A percentile compares a stretch with the other conserved stretches of the same genome.
phyloP scores from a whole-genome alignment of 2,113 vertebrate genomes.

The Xyliphius kryptos region DNA sequence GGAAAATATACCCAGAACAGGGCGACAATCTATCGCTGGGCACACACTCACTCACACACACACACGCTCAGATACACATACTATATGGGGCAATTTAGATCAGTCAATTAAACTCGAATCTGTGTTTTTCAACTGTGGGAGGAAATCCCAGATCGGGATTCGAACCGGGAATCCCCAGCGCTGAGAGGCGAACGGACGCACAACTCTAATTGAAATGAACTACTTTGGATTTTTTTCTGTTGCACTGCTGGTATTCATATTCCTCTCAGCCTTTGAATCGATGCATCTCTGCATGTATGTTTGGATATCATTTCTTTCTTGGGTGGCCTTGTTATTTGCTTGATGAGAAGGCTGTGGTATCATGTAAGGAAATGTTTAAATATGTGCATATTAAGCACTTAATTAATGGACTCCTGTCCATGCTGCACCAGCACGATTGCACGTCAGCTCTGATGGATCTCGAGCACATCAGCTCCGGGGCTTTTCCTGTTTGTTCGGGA shows the following conservation, averaged over 20 bases:
- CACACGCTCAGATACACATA: no score
- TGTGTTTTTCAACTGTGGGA: no score
- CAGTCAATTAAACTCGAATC: no score
- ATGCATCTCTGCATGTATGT: slow-evolving; percentile 3
- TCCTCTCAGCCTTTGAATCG: background rate
- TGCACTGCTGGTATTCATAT: slow-evolving; percentile 5
- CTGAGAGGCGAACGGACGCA: no score
- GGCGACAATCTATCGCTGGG: no score
- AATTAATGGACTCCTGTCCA: slow-evolving; percentile 51
- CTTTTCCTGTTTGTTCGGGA: slow-evolving; percentile 53
- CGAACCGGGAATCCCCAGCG: no score
- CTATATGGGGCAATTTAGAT: no score
- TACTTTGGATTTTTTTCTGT: slow-evolving; percentile 26
- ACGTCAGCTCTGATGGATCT: slow-evolving; percentile 59
- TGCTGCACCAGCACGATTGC: slow-evolving; percentile 34
- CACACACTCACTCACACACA: no score
- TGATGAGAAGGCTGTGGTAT: slow-evolving; percentile 11
- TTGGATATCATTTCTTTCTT: slow-evolving; percentile 8
- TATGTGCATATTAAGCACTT: slow-evolving; percentile 45
- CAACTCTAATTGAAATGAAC: no score
- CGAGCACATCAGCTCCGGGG: slow-evolving; percentile 58
- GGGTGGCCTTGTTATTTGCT: slow-evolving; percentile 8
- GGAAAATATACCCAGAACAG: no score
- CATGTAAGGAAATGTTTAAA: slow-evolving; percentile 28
- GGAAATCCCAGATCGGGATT: no score